Evolutionary conservation across 1,140 invertebrate species (phyloP), one percentile per base, ranked within the genome.

Genomic region (Drosophila athabasca): DNA sequence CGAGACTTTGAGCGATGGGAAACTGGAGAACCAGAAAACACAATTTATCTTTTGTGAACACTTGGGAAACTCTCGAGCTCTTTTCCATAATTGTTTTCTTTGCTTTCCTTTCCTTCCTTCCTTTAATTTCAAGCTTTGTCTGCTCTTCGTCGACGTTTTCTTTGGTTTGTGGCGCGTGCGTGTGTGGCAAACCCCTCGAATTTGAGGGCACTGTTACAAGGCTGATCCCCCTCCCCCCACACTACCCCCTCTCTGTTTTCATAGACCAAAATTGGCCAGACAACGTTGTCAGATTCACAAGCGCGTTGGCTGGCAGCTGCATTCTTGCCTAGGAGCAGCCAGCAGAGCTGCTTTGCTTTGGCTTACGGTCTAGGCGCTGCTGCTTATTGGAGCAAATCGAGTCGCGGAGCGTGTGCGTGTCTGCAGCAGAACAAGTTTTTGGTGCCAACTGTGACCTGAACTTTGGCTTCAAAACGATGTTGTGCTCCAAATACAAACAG

Each of bases 161-260:
- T 49, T 45, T 45, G 73, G 52, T 49, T 48, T 77, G 73, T 62
- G 74, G 61, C 68, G 69, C 62, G 82, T 85, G 83, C 83, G 83
- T 87, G 78, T 52, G 17, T 84, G 67, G 66, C 69, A 57, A 85
- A 59, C 66, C n/a, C 58, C 17, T n/a, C 57, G 24, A 62, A 76
- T 87, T 85, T 87, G 82, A 82, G 82, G 82, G 82, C 82, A 88
- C 78, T 87, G 83, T 87, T 87, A 87, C 82, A 87, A 87, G 82
- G 82, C 82, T 87, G 53, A 73, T 71, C 59, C 50, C 26, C 50
- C 43, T 71, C 59, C 50, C 26, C 50, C 43, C 26, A 26, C n/a
- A 44, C 17, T 19, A 39, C 50, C 41, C 13, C 35, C 9, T 1
- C 41, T 50, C 41, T 31, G n/a, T 6, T 52, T 43, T n/a, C 44